These are phyloP conservation scores for Nomia melanderi DNA, from an alignment of 1,140 invertebrate species.

Conservation along the genomic window DNA sequence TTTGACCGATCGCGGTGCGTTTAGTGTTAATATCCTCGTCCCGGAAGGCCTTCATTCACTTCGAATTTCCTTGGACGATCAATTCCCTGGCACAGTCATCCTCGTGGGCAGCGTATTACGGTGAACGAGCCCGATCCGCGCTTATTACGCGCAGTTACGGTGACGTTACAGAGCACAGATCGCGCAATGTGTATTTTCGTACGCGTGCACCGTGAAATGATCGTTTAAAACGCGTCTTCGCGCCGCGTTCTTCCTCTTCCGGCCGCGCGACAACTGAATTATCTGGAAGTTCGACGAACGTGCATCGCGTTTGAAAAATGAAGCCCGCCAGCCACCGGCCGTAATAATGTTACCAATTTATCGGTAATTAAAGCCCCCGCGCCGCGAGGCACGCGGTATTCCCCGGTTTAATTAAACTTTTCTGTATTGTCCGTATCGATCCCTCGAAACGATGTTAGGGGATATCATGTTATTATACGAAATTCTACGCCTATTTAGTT, in stretches of 20 bases:
- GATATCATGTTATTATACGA: background rate
- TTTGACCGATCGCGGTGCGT: no score
- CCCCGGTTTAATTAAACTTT: constrained; percentile 39
- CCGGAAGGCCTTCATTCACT: background rate
- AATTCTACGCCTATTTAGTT: background rate
- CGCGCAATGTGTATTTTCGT: constrained; percentile 15
- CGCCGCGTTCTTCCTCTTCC: constrained; percentile 2
- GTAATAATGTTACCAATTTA: constrained; percentile 46
- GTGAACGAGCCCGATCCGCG: background rate
- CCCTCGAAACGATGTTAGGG: constrained; percentile 15
- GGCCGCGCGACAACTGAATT: constrained; percentile 12
- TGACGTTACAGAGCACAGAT: background rate
- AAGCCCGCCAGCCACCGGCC: background rate
- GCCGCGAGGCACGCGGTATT: constrained; percentile 3
- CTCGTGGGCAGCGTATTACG: background rate
- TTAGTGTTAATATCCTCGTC: no score
- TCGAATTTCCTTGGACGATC: background rate
- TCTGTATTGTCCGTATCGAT: constrained; percentile 22
- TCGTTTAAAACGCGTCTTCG: constrained; percentile 3
- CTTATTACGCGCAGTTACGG: background rate
- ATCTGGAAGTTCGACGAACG: background rate
- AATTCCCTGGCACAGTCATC: background rate
- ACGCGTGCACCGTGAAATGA: constrained; percentile 28
- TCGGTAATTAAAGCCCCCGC: constrained; percentile 40
- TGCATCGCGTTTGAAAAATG: background rate